Base-by-base conservation (phyloP, 2,888 invertebrate species). In the Eugnorisma glareosa region DNA sequence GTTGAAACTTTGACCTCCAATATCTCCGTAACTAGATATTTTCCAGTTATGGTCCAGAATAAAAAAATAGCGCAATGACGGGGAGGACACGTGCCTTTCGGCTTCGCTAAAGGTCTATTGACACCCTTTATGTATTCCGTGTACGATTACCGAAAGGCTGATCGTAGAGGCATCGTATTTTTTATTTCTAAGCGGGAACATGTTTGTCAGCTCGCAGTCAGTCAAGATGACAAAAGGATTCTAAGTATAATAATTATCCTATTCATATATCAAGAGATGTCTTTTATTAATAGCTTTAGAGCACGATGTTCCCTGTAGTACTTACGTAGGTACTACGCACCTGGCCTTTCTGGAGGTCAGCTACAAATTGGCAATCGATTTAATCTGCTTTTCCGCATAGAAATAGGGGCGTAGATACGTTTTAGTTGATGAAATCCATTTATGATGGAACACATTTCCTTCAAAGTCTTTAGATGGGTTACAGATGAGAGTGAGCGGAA, bases 331-430 rank as follows among this genome's bases (percentile, higher is more conserved):
- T 15, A 43, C 8, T n/a, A 69, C 59, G 11, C 28, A 37, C 10
- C 24, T 71, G 74, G 79, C 74, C 79, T 78, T 57, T 21, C 5
- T n/a, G n/a, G 31, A 68, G 48, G 78, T 35, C 40, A 71, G 21
- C 15, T 13, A 51, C 31, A 66, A 83, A 75, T 69, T 69, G 71
- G 21, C 66, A 45, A 75, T 83, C 71, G 40, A 75, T 83, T 54
- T 54, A 79, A 67, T 40, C 31, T 18, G 64, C 37, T 28, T 13
- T 63, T 63, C 48, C 28, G 48, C n/a, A 11, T 40, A 31, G 24
- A 35, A 57, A 66, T 48, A 63, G 68, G 61, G 59, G 51, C 31
- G 57, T 61, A 40, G 45, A 64, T 64, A 54, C 70, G 43, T 77
- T 69, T 73, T 54, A 59, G 68, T 11, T 57, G 59, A 59, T 59